A percentile compares a stretch with the other conserved stretches of the same genome.
Conservation (phyloP, 2,113 vertebrate genomes). For the Scophthalmus maximus region DNA sequence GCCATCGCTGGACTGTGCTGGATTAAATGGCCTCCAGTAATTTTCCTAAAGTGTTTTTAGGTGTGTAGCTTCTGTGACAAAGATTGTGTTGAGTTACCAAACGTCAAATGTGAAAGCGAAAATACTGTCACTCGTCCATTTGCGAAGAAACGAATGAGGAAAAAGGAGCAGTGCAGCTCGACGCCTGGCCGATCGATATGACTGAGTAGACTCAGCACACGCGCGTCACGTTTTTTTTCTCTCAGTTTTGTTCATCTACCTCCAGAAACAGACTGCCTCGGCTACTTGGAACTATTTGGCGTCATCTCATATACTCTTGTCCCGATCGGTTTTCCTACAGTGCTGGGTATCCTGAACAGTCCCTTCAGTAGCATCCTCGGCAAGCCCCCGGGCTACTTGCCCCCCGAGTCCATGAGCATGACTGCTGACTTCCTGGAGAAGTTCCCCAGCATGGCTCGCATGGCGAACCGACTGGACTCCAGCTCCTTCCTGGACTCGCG, state of each 20-base stretch:
- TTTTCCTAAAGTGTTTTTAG: not conserved
- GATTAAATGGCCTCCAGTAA: not conserved
- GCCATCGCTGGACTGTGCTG: not conserved
- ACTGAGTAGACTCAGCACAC: constrained; percentile 10
- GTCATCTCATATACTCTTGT: constrained; percentile 6
- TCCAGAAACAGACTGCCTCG: no score
- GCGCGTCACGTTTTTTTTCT: no score
- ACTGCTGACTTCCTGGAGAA: constrained; percentile 91
- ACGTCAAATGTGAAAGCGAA: no score
- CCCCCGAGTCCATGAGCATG: constrained; percentile 89
- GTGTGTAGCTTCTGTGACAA: no score
- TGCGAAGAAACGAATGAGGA: no score
- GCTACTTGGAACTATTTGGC: no score
- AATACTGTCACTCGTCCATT: not conserved
- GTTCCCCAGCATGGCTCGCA: constrained; percentile 87
- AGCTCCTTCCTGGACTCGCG: constrained; percentile 93
- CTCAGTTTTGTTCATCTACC: no score
- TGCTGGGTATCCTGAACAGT: constrained; percentile 88
- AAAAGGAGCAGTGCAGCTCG: not conserved
- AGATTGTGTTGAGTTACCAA: no score
- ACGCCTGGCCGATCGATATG: constrained; percentile 8
- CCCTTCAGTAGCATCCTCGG: constrained; percentile 88
- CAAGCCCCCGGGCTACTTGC: constrained; percentile 84
- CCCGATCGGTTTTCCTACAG: constrained; percentile 61
- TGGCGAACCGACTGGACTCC: constrained; percentile 88